These are phyloP conservation scores for Numenius arquata DNA, from an alignment of 2,113 vertebrate species.

Conservation along the genomic window DNA sequence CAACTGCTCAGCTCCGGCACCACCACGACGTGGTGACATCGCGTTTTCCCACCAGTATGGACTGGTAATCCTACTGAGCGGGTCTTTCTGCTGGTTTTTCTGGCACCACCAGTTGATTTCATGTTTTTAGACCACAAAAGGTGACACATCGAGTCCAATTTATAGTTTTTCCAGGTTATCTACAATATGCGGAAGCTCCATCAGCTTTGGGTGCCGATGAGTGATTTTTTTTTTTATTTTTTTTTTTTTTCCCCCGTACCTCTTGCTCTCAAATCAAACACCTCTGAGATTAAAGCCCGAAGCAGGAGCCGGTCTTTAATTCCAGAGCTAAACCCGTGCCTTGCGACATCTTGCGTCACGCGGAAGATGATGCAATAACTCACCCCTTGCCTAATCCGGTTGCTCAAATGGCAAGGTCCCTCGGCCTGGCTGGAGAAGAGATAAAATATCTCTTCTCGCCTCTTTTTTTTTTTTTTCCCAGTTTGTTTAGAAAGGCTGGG, in stretches of 20 bases:
- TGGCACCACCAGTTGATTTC: background rate
- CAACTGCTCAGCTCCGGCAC: background rate
- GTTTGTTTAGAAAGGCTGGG: background rate
- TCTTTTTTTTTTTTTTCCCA: background rate
- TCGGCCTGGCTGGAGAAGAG: background rate
- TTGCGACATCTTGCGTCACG: background rate
- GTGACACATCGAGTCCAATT: background rate
- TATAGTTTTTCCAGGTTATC: background rate
- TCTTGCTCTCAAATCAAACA: background rate
- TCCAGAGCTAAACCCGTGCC: background rate
- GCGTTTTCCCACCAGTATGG: background rate
- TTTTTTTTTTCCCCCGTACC: too few relatives aligned
- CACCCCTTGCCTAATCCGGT: background rate
- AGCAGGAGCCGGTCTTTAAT: background rate
- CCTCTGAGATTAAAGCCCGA: background rate
- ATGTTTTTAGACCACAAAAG: background rate
- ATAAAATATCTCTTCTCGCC: background rate
- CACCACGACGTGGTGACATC: accelerated
- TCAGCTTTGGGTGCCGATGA: too few relatives aligned
- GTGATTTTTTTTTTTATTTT: too few relatives aligned
- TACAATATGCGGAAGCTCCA: background rate
- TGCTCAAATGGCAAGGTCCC: background rate
- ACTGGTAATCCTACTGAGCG: accelerated
- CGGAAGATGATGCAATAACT: background rate
- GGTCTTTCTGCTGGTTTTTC: background rate